Conservation (phyloP, 2,888 invertebrate species). For the Nesidiocoris tenuis region DNA sequence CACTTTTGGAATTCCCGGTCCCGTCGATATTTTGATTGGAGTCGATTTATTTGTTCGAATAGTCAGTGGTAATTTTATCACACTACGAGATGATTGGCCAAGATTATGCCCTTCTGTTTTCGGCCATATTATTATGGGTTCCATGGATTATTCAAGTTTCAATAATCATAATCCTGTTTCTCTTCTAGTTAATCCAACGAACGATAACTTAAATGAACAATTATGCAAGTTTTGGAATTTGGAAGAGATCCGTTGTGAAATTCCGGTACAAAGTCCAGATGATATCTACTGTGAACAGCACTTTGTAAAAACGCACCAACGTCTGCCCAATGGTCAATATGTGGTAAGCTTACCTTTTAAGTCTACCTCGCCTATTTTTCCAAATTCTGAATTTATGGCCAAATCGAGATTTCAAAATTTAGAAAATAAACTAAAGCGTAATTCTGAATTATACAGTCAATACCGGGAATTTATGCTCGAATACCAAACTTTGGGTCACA, state of each 20-base stretch:
- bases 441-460: not conserved
- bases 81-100: too few relatives aligned
- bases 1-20: too few relatives aligned
- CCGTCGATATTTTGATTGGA: too few relatives aligned
- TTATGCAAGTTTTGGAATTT: not conserved
- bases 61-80: too few relatives aligned
- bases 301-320: not conserved
- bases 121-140: too few relatives aligned
- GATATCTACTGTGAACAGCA: slow-evolving; percentile 2
- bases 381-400: not conserved
- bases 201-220: not conserved
- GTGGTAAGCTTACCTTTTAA: not conserved
- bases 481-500: slow-evolving; percentile 7
- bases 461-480: too few relatives aligned
- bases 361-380: not conserved
- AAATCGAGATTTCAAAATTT: not conserved
- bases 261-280: not conserved
- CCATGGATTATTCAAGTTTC: too few relatives aligned
- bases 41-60: too few relatives aligned
- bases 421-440: not conserved
- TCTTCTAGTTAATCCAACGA: too few relatives aligned
- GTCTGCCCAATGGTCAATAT: not conserved
- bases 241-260: too few relatives aligned
- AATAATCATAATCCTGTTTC: too few relatives aligned
- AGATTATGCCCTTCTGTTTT: too few relatives aligned